Percentiles rank a stretch among this genome's conserved stretches.
These are phyloP conservation scores for Volucella inanis DNA, from an alignment of 2,888 invertebrate species.

Conservation along the genomic window DNA sequence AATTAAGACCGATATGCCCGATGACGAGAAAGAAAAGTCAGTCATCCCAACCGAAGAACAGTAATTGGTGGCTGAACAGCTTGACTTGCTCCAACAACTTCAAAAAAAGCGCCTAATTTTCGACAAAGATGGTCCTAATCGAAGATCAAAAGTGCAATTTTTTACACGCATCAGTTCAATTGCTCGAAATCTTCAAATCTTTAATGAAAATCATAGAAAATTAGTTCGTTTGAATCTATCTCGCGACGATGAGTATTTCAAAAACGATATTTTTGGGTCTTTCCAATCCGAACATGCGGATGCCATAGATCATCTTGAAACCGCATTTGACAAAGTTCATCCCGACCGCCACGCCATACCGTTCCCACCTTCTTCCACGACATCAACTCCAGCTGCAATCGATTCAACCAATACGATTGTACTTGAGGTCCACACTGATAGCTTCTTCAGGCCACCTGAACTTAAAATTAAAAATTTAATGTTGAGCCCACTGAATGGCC, in stretches of 20 bases:
- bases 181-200: slow-evolving; percentile 11
- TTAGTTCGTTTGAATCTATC: neutral
- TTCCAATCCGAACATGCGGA: slow-evolving; percentile 31
- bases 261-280: slow-evolving; percentile 14
- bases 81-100: slow-evolving; percentile 32
- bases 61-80: no score
- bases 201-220: neutral
- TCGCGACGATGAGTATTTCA: slow-evolving; percentile 5
- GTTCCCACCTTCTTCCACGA: neutral
- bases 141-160: slow-evolving; percentile 20
- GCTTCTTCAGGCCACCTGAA: slow-evolving; percentile 10
- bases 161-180: slow-evolving; percentile 29
- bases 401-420: slow-evolving; percentile 33
- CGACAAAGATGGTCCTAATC: slow-evolving; percentile 16
- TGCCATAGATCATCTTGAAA: slow-evolving; percentile 17
- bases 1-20: no score
- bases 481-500: slow-evolving; percentile 35
- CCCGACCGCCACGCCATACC: no score
- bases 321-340: no score
- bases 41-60: no score
- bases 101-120: slow-evolving; percentile 14
- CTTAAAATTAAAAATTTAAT: no score
- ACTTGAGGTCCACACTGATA: slow-evolving; percentile 38
- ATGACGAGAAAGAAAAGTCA: slow-evolving; percentile 8
- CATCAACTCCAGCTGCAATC: neutral